Conservation (phyloP, 2,113 vertebrate genomes). For the Lagopus leucura region DNA sequence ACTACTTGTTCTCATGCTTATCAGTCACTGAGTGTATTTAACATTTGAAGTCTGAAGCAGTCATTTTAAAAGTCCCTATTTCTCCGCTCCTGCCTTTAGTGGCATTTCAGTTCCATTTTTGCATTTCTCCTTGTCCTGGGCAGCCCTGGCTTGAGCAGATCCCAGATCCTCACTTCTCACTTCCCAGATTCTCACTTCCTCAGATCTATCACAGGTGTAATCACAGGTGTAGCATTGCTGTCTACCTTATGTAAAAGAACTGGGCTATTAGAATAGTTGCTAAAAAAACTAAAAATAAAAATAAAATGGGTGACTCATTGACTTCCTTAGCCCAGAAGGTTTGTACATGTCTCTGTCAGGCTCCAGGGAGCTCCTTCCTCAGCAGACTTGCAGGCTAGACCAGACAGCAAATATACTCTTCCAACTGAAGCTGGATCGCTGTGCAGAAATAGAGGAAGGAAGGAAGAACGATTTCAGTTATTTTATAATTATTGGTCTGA, state of each 20-base stretch:
- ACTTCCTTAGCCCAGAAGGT: neutral
- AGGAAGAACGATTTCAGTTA: neutral
- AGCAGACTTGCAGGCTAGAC: neutral
- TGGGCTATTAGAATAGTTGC: neutral
- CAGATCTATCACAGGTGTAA: neutral
- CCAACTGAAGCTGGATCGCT: neutral
- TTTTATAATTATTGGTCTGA: constrained; percentile 3
- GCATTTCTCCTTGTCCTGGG: neutral
- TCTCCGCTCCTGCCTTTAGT: rapidly evolving
- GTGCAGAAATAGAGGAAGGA: neutral
- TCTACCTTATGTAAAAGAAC: neutral
- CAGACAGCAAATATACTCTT: neutral
- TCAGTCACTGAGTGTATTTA: neutral
- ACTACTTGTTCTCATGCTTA: rapidly evolving
- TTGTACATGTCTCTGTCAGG: neutral
- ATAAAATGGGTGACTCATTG: neutral
- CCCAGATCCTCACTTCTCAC: neutral
- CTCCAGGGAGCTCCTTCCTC: neutral
- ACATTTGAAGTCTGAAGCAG: neutral
- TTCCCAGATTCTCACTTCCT: neutral
- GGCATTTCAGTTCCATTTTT: neutral
- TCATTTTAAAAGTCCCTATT: neutral
- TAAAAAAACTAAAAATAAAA: neutral
- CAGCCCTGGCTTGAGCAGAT: neutral
- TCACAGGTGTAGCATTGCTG: neutral